A percentile compares a stretch with the other conserved stretches of the same genome.
phyloP scores from a whole-genome alignment of 2,797 vertebrate species.

The Siniperca scherzeri region DNA sequence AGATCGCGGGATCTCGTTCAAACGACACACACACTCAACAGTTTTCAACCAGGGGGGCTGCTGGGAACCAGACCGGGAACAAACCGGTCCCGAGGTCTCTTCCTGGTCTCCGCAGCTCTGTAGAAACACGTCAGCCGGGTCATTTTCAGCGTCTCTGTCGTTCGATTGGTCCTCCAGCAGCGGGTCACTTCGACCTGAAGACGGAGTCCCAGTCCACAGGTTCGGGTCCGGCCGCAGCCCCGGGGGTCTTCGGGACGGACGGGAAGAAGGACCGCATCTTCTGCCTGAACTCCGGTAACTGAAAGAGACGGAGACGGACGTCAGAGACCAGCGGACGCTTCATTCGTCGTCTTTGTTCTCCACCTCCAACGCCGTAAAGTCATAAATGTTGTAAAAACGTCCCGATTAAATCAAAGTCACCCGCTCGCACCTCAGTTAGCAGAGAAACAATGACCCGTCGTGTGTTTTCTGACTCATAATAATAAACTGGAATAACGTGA shows the following conservation, averaged over 20 bases:
- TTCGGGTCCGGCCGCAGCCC: conserved; percentile 66
- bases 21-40: too few relatives aligned
- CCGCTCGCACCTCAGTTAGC: too few relatives aligned
- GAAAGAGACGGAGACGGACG: conserved; percentile 28
- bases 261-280: conserved; percentile 94
- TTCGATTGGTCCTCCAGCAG: not conserved
- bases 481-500: too few relatives aligned
- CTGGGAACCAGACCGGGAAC: not conserved
- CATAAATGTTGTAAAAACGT: too few relatives aligned
- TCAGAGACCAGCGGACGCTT: too few relatives aligned
- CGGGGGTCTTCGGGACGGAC: conserved; percentile 85
- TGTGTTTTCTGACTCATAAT: too few relatives aligned
- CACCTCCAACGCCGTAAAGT: too few relatives aligned
- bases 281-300: conserved; percentile 91
- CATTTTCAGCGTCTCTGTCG: not conserved
- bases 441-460: too few relatives aligned
- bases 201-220: conserved; percentile 87
- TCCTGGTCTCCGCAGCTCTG: not conserved
- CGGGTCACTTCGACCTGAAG: conserved; percentile 85
- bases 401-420: too few relatives aligned
- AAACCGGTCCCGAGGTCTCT: not conserved
- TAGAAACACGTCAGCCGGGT: not conserved
- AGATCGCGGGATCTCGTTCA: too few relatives aligned
- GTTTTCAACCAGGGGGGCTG: too few relatives aligned
- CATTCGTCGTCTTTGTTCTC: too few relatives aligned